These are phyloP conservation scores for Pseudeuparius sepicola DNA, from an alignment of 2,888 invertebrate species.

Conservation along the genomic window DNA sequence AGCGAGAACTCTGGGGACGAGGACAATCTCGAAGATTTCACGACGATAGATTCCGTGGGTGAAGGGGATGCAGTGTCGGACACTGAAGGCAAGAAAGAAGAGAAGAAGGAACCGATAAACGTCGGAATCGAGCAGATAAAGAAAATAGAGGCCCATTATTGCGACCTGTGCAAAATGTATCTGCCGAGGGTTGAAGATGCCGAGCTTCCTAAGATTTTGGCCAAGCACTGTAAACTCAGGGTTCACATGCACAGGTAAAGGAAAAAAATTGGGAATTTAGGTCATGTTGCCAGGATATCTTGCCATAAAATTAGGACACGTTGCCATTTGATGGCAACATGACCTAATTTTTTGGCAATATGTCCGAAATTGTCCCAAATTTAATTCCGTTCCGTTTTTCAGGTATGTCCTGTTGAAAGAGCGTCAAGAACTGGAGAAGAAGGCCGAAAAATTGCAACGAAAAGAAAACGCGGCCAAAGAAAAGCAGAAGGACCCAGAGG, in stretches of 20 bases:
- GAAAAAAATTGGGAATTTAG: too few species aligned
- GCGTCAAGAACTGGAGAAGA: constrained; percentile 60
- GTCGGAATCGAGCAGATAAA: constrained; percentile 70
- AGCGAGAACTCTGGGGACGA: constrained; percentile 45
- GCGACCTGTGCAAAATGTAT: constrained; percentile 70
- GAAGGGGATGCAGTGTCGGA: constrained; percentile 55
- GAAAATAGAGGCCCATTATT: constrained; percentile 68
- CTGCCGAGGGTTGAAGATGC: constrained; percentile 49
- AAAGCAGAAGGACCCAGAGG: constrained; percentile 24
- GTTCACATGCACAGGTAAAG: constrained; percentile 68
- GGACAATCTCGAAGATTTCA: constrained; percentile 73
- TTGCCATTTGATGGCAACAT: too few species aligned
- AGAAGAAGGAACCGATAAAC: constrained; percentile 56
- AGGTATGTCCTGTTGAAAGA: constrained; percentile 69
- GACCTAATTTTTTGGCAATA: too few species aligned
- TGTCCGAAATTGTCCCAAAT: too few species aligned
- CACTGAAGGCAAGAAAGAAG: constrained; percentile 36
- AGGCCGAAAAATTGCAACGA: constrained; percentile 59
- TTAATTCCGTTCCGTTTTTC: too few species aligned
- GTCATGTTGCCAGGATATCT: too few species aligned
- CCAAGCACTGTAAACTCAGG: constrained; percentile 60
- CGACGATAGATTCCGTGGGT: constrained; percentile 82
- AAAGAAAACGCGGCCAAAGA: constrained; percentile 44
- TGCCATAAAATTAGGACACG: too few species aligned
- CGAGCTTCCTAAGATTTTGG: constrained; percentile 26